These are phyloP conservation scores for Suillia variegata DNA, from an alignment of 2,888 invertebrate species.

Conservation along the genomic window DNA sequence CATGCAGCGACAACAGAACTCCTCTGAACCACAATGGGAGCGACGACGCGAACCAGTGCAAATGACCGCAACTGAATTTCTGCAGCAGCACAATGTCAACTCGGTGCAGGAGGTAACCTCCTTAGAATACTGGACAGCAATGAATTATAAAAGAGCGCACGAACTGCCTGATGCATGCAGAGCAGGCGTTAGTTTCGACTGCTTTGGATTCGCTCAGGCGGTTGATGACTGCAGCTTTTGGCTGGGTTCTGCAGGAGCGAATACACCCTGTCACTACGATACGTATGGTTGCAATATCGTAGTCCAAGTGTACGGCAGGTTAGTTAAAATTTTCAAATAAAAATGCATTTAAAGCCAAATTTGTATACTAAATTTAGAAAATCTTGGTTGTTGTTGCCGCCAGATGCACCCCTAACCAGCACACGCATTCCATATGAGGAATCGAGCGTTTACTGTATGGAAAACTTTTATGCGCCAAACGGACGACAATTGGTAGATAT, in stretches of 20 bases:
- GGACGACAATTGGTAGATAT: constrained; percentile 25
- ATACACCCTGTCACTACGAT: constrained; percentile 93
- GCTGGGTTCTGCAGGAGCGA: constrained; percentile 85
- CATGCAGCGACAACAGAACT: constrained; percentile 49
- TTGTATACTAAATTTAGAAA: too few species aligned
- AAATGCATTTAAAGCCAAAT: too few species aligned
- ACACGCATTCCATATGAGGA: constrained; percentile 95
- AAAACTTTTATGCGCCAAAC: constrained; percentile 77
- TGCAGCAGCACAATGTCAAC: constrained; percentile 55
- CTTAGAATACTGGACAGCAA: constrained; percentile 44
- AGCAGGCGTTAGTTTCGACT: constrained; percentile 68
- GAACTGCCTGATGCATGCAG: constrained; percentile 46
- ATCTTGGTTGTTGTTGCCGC: constrained; percentile 90
- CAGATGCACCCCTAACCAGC: constrained; percentile 74
- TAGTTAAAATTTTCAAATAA: too few species aligned
- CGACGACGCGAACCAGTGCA: constrained; percentile 66
- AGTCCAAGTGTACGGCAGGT: constrained; percentile 87
- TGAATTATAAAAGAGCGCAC: constrained; percentile 48
- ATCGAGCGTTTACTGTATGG: constrained; percentile 87
- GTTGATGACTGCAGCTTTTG: constrained; percentile 82
- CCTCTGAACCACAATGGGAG: constrained; percentile 77
- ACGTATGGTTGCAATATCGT: constrained; percentile 94
- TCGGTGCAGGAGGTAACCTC: too few species aligned
- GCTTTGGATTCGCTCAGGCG: constrained; percentile 74
- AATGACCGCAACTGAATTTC: constrained; percentile 71